Evolutionary conservation across 2,113 vertebrate species (phyloP).

Genomic region (Alligator mississippiensis): DNA sequence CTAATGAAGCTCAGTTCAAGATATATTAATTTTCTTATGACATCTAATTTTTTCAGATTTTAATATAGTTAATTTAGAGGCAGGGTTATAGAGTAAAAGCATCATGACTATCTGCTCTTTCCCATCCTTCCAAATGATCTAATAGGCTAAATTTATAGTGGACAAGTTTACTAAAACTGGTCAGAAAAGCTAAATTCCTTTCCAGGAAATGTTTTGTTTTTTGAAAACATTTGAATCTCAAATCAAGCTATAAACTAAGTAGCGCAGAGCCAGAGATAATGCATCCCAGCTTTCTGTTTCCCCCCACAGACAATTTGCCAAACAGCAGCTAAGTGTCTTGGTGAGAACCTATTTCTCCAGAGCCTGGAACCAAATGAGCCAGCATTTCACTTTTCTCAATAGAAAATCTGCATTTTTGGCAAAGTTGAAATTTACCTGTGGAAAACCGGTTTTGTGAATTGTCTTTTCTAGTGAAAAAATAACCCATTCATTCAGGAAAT

Average conservation of each 20-base stretch:
- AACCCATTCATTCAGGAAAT: background rate
- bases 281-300: background rate
- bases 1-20: background rate
- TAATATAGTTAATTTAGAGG: background rate
- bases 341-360: no score
- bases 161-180: background rate
- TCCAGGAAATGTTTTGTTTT: background rate
- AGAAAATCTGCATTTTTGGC: background rate
- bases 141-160: background rate
- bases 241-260: no score
- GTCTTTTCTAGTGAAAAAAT: background rate
- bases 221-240: background rate
- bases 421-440: background rate
- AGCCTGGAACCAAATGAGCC: no score
- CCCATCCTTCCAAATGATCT: background rate
- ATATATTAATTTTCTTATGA: no score
- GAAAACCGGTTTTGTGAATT: rapidly evolving
- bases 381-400: background rate
- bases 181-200: background rate
- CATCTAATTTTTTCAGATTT: background rate
- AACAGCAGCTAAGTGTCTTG: no score
- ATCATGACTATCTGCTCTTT: background rate
- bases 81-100: background rate
- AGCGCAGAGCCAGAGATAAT: no score
- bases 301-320: background rate